These are phyloP conservation scores for Castor canadensis DNA, from an alignment of 2,113 vertebrate genomes.

Conservation along the genomic window DNA sequence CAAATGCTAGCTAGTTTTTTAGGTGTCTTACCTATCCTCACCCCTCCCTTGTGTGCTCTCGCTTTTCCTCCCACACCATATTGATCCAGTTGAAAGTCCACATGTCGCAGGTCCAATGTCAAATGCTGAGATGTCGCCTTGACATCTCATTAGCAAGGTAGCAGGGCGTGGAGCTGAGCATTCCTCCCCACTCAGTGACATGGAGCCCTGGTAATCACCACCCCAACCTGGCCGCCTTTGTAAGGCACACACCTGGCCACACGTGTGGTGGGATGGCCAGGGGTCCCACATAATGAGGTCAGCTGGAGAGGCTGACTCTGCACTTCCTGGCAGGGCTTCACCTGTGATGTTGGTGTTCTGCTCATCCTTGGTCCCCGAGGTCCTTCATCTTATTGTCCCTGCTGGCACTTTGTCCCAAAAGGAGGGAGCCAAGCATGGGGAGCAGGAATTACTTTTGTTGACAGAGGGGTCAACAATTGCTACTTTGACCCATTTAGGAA, in stretches of 20 bases:
- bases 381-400: accelerated
- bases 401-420: neutral
- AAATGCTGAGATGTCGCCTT: neutral
- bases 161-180: neutral
- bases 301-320: neutral
- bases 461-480: neutral
- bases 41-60: no score
- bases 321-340: neutral
- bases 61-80: no score
- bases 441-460: neutral
- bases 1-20: no score
- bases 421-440: no score
- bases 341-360: no score
- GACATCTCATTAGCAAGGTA: neutral
- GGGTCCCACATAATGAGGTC: no score
- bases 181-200: accelerated
- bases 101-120: neutral
- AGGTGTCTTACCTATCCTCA: no score
- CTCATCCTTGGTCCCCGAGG: accelerated
- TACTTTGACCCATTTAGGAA: neutral
- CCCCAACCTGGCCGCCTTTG: neutral
- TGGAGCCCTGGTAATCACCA: neutral
- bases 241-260: neutral
- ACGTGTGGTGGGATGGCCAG: neutral
- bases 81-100: neutral